Evolutionary conservation across 2,113 vertebrate genomes (phyloP), one percentile per base, ranked within the genome.

Genomic region (Solea senegalensis): DNA sequence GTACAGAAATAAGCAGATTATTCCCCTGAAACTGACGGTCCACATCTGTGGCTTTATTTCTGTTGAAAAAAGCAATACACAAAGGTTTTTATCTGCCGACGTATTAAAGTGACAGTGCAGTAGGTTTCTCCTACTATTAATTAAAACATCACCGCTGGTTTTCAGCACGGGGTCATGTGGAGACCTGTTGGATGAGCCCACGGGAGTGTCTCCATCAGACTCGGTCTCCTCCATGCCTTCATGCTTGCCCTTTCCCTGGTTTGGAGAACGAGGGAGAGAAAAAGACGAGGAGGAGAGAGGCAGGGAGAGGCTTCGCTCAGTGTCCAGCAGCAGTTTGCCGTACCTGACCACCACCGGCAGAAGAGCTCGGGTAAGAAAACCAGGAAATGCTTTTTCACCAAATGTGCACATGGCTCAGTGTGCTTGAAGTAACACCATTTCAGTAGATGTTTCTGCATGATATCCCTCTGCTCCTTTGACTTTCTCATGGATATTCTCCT

Each of bases 161-260:
- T 44, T 16, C 12, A 16, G 9, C 80, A 95, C 95, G 76, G 93
- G 92, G 12, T 96, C 95, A 0, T 85, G 71, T 21, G 87, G 92
- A 16, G 94, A 96, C 26, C 82, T 96, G 62, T 65, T 94, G 71
- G 93, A 94, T 6, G 92, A 94, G 43, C 91, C 91, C 1, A 69
- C 81, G 62, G 93, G 92, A 53, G 79, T 93, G 0, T 95, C 95
- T 70, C 93, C 94, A 2, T 93, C 95, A 0, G 94, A 93, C 74
- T 96, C 95, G 0, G 73, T 95, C 68, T 93, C 93, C 48, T 95
- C 96, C 46, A 92, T 93, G 77, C 95, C 96, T 44, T 95, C 95
- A 15, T 97, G 96, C 69, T 93, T 97, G 91, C 95, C 94, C 48
- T 96, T 97, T 67, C 93, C 94, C 78, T 96, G 96, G 95, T 97